These are phyloP conservation scores for Gonatopus flavifemur DNA, from an alignment of 1,140 invertebrate species.

Conservation along the genomic window DNA sequence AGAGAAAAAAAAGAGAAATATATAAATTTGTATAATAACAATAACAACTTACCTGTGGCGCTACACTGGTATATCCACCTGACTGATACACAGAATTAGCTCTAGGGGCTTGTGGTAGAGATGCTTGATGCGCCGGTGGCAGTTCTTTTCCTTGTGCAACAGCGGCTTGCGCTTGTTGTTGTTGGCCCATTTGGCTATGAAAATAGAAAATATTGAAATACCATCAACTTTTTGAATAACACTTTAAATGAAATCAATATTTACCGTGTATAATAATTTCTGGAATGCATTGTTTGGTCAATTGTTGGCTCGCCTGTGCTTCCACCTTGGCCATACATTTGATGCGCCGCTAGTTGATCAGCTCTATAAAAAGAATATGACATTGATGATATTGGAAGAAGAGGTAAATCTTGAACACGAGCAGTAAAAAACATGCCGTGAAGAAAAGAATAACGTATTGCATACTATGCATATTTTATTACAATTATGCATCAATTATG, in stretches of 20 bases:
- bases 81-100: slow-evolving; percentile 40
- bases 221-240: neutral
- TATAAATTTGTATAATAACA: neutral
- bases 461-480: neutral
- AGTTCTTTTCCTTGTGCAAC: slow-evolving; percentile 44
- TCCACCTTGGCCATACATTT: slow-evolving; percentile 49
- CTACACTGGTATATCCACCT: slow-evolving; percentile 40
- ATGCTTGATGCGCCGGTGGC: slow-evolving; percentile 54
- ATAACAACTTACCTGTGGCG: slow-evolving; percentile 39
- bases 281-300: slow-evolving; percentile 52
- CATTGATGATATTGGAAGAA: neutral
- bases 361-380: slow-evolving; percentile 35
- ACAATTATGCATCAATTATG: no score
- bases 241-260: neutral
- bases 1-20: no score
- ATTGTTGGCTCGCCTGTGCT: slow-evolving; percentile 42
- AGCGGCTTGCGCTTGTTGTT: slow-evolving; percentile 42
- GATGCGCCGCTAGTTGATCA: slow-evolving; percentile 52
- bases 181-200: slow-evolving; percentile 48
- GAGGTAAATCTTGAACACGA: neutral
- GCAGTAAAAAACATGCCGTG: slow-evolving; percentile 1
- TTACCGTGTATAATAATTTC: slow-evolving; percentile 54
- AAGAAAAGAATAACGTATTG: neutral
- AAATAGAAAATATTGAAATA: slow-evolving; percentile 10
- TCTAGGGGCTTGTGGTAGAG: slow-evolving; percentile 46